A percentile compares a stretch with the other conserved stretches of the same genome.
These are phyloP conservation scores for Myxocyprinus asiaticus DNA, from an alignment of 2,113 vertebrate species.

Conservation along the genomic window DNA sequence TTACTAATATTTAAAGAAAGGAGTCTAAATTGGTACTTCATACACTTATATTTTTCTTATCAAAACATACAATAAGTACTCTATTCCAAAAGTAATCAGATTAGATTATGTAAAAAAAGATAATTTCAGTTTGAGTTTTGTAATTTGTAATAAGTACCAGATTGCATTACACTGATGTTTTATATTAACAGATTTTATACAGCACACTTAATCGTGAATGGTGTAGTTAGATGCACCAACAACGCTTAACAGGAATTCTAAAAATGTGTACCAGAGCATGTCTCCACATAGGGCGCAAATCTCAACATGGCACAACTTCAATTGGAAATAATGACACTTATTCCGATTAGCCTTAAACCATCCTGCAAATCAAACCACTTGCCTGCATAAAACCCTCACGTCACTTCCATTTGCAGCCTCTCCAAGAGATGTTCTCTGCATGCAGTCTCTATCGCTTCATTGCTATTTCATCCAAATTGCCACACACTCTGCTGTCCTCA, in stretches of 20 bases:
- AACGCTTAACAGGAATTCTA: slow-evolving; percentile 27
- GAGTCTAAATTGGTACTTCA: no score
- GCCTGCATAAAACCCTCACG: slow-evolving; percentile 2
- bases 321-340: slow-evolving; percentile 30
- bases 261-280: slow-evolving; percentile 1
- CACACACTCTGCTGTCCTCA: slow-evolving; percentile 6
- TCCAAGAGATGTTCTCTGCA: slow-evolving; percentile 29
- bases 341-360: slow-evolving; percentile 28
- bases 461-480: slow-evolving; percentile 20
- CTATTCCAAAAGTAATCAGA: no score
- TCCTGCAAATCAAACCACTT: slow-evolving; percentile 12
- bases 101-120: no score
- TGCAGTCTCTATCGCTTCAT: neutral
- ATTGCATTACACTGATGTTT: no score
- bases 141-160: no score
- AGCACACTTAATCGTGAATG: slow-evolving; percentile 1
- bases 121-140: no score
- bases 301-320: slow-evolving; percentile 7
- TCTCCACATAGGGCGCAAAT: neutral
- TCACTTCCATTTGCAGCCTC: slow-evolving; percentile 11
- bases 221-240: neutral
- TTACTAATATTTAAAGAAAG: no score
- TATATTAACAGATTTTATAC: no score
- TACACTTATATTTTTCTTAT: no score
- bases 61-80: no score